A percentile compares a stretch with the other conserved stretches of the same genome.
Conservation (phyloP, 2,888 invertebrate species). For the Acrocera orbiculus region DNA sequence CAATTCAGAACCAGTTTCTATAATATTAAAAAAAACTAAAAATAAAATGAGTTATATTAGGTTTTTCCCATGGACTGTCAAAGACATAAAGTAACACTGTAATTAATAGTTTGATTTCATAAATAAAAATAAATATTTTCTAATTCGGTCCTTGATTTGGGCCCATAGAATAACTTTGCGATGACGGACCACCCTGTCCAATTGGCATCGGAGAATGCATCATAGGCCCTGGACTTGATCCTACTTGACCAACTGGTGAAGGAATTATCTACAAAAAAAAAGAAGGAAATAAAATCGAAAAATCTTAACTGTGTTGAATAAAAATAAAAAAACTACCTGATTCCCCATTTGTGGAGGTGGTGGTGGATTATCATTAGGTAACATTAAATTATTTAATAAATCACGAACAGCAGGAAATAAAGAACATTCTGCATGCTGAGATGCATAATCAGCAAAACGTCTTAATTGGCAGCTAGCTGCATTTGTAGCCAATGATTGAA, state of each 20-base stretch:
- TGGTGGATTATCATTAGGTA: constrained; percentile 60
- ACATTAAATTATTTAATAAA: constrained; percentile 61
- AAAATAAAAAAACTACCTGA: constrained; percentile 13
- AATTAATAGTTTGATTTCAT: no score
- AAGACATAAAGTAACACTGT: not conserved
- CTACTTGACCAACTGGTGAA: constrained; percentile 28
- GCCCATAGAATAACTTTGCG: constrained; percentile 25
- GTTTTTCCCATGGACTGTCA: no score
- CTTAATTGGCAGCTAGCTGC: constrained; percentile 47
- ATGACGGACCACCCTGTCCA: constrained; percentile 21
- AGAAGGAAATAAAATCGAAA: not conserved
- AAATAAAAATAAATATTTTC: constrained; percentile 9
- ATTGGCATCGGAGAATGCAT: constrained; percentile 39
- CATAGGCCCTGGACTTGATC: constrained; percentile 37
- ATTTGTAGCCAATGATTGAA: constrained; percentile 38
- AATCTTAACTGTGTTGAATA: not conserved
- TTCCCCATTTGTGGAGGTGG: constrained; percentile 25
- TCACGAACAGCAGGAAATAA: constrained; percentile 84
- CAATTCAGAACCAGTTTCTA: no score
- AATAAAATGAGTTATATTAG: no score
- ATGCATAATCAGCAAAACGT: constrained; percentile 57
- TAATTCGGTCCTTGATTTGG: constrained; percentile 21
- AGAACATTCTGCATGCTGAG: constrained; percentile 59
- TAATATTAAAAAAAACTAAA: no score
- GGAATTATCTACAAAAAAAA: constrained; percentile 27